phyloP scores from a whole-genome alignment of 35 echinoderm and acorn worm species.

The Stichopus chloronotus region DNA sequence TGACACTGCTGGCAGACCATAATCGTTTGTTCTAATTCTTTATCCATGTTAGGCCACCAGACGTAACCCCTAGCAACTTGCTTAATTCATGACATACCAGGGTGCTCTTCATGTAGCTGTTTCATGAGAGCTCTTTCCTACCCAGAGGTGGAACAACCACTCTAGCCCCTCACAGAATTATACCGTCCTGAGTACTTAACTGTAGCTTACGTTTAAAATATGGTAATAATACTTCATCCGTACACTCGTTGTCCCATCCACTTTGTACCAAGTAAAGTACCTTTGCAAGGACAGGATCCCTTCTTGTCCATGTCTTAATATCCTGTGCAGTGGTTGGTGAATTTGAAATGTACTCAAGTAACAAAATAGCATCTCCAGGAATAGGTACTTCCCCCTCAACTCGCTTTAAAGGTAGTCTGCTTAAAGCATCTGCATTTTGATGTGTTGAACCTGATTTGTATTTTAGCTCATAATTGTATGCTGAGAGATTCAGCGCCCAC shows the following conservation, averaged over 20 bases:
- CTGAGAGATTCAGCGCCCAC: conserved; percentile 62
- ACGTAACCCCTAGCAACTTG: conserved; percentile 73
- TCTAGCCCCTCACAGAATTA: conserved; percentile 58
- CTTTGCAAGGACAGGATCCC: conserved; percentile 25
- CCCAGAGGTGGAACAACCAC: conserved; percentile 68
- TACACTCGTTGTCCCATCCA: conserved; percentile 37
- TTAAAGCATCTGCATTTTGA: conserved; percentile 61
- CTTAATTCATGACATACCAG: conserved; percentile 72
- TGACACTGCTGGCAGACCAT: conserved; percentile 60
- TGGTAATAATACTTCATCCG: conserved; percentile 29
- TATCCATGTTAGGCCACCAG: conserved; percentile 64
- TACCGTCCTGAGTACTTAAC: conserved; percentile 44
- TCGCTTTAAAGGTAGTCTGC: conserved; percentile 52
- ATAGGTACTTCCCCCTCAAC: not conserved
- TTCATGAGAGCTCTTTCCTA: conserved; percentile 39
- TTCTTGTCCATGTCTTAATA: not conserved
- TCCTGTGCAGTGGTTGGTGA: conserved; percentile 20
- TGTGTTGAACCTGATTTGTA: conserved; percentile 27
- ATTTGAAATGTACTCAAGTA: conserved; percentile 5
- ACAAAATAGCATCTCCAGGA: conserved; percentile 42
- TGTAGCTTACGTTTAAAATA: conserved; percentile 51
- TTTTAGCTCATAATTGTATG: too few species aligned
- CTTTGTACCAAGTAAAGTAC: conserved; percentile 25
- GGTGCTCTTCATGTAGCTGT: conserved; percentile 75
- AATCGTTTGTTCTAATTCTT: conserved; percentile 51